Conservation (phyloP, 2,797 vertebrate genomes). For the Botia kubotai region DNA sequence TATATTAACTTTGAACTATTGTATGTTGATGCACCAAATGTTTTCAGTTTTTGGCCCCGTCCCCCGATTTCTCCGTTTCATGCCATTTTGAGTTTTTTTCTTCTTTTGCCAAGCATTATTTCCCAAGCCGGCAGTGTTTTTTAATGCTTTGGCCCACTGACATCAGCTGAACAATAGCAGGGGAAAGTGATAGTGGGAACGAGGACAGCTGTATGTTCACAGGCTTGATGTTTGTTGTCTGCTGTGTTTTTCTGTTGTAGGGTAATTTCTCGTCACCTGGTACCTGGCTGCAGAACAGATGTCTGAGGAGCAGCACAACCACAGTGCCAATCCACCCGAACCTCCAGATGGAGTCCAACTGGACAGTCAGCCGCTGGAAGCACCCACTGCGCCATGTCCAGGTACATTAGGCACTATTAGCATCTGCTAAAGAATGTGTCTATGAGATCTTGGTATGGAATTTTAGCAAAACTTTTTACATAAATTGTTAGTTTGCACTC, state of each 20-base stretch:
- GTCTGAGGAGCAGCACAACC: constrained; percentile 85
- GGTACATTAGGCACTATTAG: constrained; percentile 47
- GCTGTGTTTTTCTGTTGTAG: constrained; percentile 40
- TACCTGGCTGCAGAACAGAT: constrained; percentile 76
- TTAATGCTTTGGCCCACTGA: constrained; percentile 14
- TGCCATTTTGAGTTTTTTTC: constrained; percentile 19
- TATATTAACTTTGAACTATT: neutral
- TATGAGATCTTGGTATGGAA: neutral
- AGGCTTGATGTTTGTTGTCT: constrained; percentile 36
- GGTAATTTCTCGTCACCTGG: constrained; percentile 54
- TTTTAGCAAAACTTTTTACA: neutral
- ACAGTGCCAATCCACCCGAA: constrained; percentile 72
- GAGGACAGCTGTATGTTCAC: constrained; percentile 37
- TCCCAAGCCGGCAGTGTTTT: constrained; percentile 48
- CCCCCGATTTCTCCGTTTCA: neutral
- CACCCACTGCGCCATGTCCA: constrained; percentile 40
- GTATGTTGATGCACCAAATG: neutral
- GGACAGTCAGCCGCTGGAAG: constrained; percentile 39
- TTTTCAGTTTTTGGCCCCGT: neutral
- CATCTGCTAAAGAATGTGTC: neutral
- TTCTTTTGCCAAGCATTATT: constrained; percentile 43
- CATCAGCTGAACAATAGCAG: constrained; percentile 22
- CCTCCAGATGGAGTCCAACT: constrained; percentile 76
- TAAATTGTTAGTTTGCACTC: no score
- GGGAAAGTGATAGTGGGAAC: constrained; percentile 34